These are phyloP conservation scores for Pangasius krempfi DNA, from an alignment of 2,797 vertebrate species.

Conservation along the genomic window DNA sequence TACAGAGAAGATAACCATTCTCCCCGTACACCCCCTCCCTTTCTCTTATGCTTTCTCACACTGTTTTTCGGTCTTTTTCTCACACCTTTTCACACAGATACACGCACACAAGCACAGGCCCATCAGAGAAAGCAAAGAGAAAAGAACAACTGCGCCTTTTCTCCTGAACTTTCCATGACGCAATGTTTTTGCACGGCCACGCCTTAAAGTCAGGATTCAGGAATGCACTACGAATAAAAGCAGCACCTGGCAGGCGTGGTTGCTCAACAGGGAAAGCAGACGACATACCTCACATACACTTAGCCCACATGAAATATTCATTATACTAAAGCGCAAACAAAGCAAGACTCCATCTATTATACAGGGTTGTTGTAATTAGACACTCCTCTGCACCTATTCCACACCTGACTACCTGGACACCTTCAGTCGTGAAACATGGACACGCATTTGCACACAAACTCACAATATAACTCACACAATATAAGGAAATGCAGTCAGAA, in stretches of 20 bases:
- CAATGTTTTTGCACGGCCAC: neutral
- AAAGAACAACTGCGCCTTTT: neutral
- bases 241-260: conserved; percentile 52
- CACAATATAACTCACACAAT: neutral
- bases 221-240: conserved; percentile 51
- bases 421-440: neutral
- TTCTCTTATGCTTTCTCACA: neutral
- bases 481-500: neutral
- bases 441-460: neutral
- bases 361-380: conserved; percentile 42
- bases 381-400: conserved; percentile 37
- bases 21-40: neutral
- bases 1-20: neutral
- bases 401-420: conserved; percentile 50
- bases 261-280: conserved; percentile 16
- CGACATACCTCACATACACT: conserved; percentile 49
- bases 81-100: neutral
- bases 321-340: conserved; percentile 28
- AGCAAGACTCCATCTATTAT: conserved; percentile 55
- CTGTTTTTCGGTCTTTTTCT: neutral
- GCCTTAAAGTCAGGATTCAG: conserved; percentile 58
- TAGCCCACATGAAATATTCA: conserved; percentile 50
- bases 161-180: conserved; percentile 31
- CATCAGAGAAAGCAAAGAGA: neutral
- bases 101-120: neutral